Evolutionary conservation across 2,888 invertebrate genomes (phyloP).

Genomic region (Tupiocoris notatus): DNA sequence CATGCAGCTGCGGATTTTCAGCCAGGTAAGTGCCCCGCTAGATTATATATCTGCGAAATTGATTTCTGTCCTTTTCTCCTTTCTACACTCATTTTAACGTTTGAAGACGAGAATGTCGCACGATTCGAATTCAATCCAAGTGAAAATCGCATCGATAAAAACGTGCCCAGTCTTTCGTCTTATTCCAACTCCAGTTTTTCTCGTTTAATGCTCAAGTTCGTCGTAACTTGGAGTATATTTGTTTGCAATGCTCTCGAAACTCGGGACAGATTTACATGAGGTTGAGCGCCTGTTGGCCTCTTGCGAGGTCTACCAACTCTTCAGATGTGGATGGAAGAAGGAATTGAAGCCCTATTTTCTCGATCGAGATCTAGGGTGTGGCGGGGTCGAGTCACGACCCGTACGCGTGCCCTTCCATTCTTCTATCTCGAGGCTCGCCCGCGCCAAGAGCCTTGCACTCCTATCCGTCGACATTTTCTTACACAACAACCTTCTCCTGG

Average conservation of each 20-base stretch:
- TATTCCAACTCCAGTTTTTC: no score
- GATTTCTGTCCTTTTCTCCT: no score
- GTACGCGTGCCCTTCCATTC: constrained; percentile 37
- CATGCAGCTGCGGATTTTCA: background rate
- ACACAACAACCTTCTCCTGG: background rate
- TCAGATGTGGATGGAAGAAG: background rate
- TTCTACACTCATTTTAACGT: no score
- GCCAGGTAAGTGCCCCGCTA: background rate
- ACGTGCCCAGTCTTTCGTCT: no score
- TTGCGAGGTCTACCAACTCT: background rate
- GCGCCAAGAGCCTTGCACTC: background rate
- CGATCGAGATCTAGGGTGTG: constrained; percentile 15
- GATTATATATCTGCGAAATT: no score
- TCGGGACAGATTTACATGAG: background rate
- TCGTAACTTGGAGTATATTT: no score
- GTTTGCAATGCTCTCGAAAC: background rate
- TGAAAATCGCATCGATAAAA: no score
- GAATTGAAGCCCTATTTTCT: background rate
- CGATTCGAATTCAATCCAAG: no score
- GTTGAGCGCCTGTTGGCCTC: background rate
- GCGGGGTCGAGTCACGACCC: constrained; percentile 35
- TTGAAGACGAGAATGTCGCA: no score
- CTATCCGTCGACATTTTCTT: background rate
- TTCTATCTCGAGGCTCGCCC: background rate
- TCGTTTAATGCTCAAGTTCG: no score